Evolutionary conservation across 2,888 invertebrate genomes (phyloP), one percentile per base, ranked within the genome.

Genomic region (Maniola hyperantus): DNA sequence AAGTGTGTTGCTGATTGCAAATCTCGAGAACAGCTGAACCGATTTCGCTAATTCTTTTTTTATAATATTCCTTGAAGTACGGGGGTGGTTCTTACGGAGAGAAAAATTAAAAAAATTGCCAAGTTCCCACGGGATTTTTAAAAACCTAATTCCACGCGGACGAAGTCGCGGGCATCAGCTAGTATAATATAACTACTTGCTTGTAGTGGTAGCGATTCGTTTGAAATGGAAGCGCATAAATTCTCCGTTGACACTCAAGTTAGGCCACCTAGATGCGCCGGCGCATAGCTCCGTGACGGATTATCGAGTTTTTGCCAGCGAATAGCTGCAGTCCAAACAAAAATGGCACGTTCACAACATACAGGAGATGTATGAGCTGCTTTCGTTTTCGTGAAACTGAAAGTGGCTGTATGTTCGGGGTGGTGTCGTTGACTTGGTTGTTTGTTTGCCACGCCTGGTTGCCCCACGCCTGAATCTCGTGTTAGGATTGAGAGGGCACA

Each of bases 311-410:
- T 87, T 88, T 86, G 79, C 79, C 79, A 80, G 84, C 83, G 26
- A 82, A 83, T 84, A 46, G 46, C 46, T 1, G 82, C 87, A 85
- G 76, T 20, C 10, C 10, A 50, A n/a, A 87, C 84, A 74, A 88
- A 90, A 89, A 87, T 87, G 82, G 83, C 82, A 81, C 82, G 79
- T 76, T 81, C 79, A 79, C 78, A 79, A 74, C 70, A 72, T 78
- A 78, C 79, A 80, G 82, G 84, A 85, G 86, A 86, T 83, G 82
- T 87, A 80, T 85, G 82, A 79, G 83, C 80, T 71, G 85, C 89
- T 91, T 90, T 92, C 91, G 83, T 85, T 91, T 91, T 91, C 87
- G 83, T 82, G 91, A 91, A 91, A 92, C 87, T 83, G 90, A 92
- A 89, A 91, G 92, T 88, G 83, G 76, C 79, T 81, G 80, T 87